Conservation (phyloP, 1,140 invertebrate genomes). For the Ptiloglossa arizonensis region DNA sequence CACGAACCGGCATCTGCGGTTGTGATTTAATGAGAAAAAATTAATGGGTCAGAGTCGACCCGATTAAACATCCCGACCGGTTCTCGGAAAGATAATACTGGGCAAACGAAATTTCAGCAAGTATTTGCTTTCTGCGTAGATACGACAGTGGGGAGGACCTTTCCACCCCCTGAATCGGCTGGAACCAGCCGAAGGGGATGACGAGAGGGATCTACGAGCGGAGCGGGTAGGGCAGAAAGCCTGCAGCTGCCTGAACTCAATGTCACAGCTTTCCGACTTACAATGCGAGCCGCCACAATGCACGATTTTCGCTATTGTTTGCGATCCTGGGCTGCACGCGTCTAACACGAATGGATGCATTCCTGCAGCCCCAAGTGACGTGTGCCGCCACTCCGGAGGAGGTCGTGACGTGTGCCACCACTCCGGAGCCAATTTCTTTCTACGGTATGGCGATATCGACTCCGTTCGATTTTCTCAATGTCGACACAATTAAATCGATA, state of each 20-base stretch:
- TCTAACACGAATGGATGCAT: constrained; percentile 59
- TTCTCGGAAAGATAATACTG: constrained; percentile 40
- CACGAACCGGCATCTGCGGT: neutral
- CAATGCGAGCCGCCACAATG: constrained; percentile 76
- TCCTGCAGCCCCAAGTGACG: constrained; percentile 44
- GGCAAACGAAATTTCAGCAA: constrained; percentile 59
- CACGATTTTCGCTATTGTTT: constrained; percentile 79
- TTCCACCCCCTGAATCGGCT: constrained; percentile 36
- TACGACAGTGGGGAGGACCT: constrained; percentile 46
- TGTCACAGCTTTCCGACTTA: constrained; percentile 78
- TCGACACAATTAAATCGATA: neutral
- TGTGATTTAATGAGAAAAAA: neutral
- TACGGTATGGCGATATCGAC: neutral
- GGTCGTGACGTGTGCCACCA: neutral
- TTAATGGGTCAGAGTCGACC: constrained; percentile 13
- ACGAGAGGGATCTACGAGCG: constrained; percentile 1
- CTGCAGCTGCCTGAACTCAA: constrained; percentile 76
- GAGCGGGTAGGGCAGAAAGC: constrained; percentile 48
- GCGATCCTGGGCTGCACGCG: constrained; percentile 70
- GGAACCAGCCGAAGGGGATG: constrained; percentile 50
- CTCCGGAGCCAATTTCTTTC: constrained; percentile 32
- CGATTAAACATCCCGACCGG: neutral
- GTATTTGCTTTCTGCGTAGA: constrained; percentile 49
- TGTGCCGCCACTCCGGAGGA: constrained; percentile 41
- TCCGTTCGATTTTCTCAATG: neutral